These are phyloP conservation scores for Dunckerocampus dactyliophorus DNA, from an alignment of 2,113 vertebrate genomes.

Conservation along the genomic window DNA sequence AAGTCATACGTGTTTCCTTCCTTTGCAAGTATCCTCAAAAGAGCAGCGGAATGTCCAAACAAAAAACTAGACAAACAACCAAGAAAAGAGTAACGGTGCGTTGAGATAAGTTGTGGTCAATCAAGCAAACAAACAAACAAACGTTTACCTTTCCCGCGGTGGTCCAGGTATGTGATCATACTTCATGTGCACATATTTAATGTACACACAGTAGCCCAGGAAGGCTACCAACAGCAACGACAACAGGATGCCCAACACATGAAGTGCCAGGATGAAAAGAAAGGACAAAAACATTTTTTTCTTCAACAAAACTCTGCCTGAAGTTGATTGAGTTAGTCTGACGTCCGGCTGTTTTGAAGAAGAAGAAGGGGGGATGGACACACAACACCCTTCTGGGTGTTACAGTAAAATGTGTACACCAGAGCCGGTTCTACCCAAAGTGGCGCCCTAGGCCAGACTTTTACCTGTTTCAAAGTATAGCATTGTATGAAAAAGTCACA, in stretches of 20 bases:
- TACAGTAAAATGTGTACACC: no score
- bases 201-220: constrained; percentile 3
- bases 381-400: no score
- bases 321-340: not conserved
- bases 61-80: constrained; percentile 47
- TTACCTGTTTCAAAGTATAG: no score
- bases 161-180: constrained; percentile 16
- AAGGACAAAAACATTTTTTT: not conserved
- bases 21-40: constrained; percentile 6
- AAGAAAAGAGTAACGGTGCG: not conserved
- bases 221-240: not conserved
- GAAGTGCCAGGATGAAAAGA: not conserved
- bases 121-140: no score
- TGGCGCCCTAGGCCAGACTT: no score
- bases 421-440: no score
- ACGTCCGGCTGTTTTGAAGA: no score
- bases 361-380: no score
- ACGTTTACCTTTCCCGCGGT: constrained; percentile 6
- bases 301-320: not conserved
- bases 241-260: not conserved
- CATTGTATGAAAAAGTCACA: no score
- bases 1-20: constrained; percentile 10
- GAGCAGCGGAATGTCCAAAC: constrained; percentile 32
- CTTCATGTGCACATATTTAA: constrained; percentile 3
- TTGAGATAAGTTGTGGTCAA: not conserved